Evolutionary conservation across 2,113 vertebrate species (phyloP).

Genomic region (Larimichthys crocea): DNA sequence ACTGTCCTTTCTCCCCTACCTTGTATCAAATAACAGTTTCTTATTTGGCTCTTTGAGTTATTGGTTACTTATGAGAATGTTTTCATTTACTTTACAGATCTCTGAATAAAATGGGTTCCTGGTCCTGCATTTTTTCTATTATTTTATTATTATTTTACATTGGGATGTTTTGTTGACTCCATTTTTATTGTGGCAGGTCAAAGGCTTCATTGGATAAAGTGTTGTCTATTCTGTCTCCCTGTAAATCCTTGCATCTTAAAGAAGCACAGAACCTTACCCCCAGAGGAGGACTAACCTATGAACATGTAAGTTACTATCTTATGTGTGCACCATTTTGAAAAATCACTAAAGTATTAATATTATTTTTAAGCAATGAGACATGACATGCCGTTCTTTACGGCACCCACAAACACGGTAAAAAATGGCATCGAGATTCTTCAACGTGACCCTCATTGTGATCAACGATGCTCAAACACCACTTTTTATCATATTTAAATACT

Average conservation of each 20-base stretch:
- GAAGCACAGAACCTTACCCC: background rate
- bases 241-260: background rate
- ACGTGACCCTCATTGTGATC: too few relatives aligned
- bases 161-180: background rate
- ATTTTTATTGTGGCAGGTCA: conserved; percentile 6
- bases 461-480: too few relatives aligned
- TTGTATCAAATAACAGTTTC: background rate
- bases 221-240: background rate
- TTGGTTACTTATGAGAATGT: background rate
- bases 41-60: background rate
- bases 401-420: background rate
- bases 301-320: background rate
- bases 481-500: background rate
- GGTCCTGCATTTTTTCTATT: background rate
- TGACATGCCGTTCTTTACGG: background rate
- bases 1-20: background rate
- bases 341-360: background rate
- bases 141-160: background rate
- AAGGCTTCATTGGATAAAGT: background rate
- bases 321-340: background rate
- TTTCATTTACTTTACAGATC: background rate
- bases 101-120: background rate
- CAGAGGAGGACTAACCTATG: background rate
- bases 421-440: too few relatives aligned
- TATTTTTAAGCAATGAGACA: background rate